Evolutionary conservation across 2,797 vertebrate species (phyloP).

Genomic region (Kryptopterus vitreolus): DNA sequence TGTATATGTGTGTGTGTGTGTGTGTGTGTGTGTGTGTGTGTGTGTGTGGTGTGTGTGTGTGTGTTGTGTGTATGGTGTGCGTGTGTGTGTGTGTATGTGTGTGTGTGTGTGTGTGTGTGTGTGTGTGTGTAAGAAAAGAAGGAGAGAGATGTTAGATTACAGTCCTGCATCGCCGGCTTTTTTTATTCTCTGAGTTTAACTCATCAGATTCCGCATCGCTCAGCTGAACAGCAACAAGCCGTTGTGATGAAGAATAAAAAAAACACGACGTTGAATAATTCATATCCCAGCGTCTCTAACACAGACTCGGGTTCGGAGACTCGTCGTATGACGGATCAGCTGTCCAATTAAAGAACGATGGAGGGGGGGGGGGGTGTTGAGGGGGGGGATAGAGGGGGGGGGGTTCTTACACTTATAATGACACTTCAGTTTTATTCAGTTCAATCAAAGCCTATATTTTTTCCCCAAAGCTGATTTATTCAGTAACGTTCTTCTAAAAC

Average conservation of each 20-base stretch:
- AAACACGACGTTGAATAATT: not conserved
- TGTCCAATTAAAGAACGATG: not conserved
- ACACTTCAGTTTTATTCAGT: constrained; percentile 7
- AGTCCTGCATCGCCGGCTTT: not conserved
- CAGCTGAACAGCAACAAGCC: not conserved
- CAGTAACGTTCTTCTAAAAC: not conserved
- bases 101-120: too few species aligned
- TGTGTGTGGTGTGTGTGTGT: too few species aligned
- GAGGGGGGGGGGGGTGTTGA: not conserved
- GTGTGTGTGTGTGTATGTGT: too few species aligned
- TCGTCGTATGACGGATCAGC: not conserved
- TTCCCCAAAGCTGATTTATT: not conserved
- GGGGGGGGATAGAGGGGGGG: not conserved
- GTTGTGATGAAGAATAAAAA: not conserved
- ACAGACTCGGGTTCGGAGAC: not conserved
- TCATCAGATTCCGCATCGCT: not conserved
- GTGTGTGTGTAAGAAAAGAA: too few species aligned
- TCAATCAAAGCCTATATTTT: not conserved
- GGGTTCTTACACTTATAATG: not conserved
- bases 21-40: too few species aligned
- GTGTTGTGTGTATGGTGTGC: too few species aligned
- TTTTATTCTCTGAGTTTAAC: not conserved
- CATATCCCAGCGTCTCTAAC: not conserved
- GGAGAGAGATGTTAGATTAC: not conserved
- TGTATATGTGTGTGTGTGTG: not conserved